phyloP scores from a whole-genome alignment of 2,888 invertebrate genomes.

The Zeuzera pyrina region DNA sequence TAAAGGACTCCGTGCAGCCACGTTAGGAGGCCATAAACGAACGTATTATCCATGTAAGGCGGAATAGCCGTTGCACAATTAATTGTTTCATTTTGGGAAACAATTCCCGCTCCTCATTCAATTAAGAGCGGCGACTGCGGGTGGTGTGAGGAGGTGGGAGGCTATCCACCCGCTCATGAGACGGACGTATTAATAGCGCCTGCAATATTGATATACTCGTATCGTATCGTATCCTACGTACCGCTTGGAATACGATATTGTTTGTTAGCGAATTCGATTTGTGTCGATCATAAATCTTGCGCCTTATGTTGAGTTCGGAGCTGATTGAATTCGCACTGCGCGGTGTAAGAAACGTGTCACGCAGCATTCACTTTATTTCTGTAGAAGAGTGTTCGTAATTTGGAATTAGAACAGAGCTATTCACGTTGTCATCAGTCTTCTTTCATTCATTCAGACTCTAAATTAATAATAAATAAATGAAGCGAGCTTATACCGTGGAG shows the following conservation, averaged over 20 bases:
- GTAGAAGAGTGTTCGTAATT: neutral
- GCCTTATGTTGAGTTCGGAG: constrained; percentile 67
- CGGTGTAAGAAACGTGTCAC: constrained; percentile 35
- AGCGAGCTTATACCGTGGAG: constrained; percentile 24
- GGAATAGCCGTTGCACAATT: constrained; percentile 74
- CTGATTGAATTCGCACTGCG: constrained; percentile 60
- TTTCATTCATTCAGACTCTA: too few species aligned
- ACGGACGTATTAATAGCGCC: constrained; percentile 73
- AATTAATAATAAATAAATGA: constrained; percentile 51
- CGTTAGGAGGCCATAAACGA: constrained; percentile 73
- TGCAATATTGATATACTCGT: constrained; percentile 73
- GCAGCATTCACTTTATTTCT: constrained; percentile 1
- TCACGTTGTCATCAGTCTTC: constrained; percentile 42
- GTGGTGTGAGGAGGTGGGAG: constrained; percentile 26
- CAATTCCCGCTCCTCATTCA: constrained; percentile 74
- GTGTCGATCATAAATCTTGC: constrained; percentile 73
- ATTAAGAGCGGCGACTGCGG: constrained; percentile 71
- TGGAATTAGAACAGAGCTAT: constrained; percentile 14
- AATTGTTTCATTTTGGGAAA: constrained; percentile 75
- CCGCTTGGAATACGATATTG: constrained; percentile 69
- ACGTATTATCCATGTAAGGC: constrained; percentile 74
- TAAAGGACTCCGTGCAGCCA: constrained; percentile 71
- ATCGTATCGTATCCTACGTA: constrained; percentile 54
- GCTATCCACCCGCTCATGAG: constrained; percentile 57
- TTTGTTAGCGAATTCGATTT: constrained; percentile 73